Evolutionary conservation across 2,113 vertebrate genomes (phyloP), one percentile per base, ranked within the genome.

Genomic region (Aspiorhynchus laticeps): DNA sequence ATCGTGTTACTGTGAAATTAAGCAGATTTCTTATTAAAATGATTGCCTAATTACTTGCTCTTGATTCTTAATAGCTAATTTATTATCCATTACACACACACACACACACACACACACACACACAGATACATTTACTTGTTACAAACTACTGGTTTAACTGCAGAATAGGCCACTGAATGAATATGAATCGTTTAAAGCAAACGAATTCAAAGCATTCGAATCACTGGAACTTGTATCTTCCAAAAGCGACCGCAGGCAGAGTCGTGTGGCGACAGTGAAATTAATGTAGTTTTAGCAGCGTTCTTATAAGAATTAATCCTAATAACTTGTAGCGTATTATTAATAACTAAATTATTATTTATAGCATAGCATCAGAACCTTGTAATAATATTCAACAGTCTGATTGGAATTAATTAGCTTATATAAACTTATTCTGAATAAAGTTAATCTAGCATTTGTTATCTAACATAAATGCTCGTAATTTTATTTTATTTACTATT

Each of bases 211-310:
- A 33, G 3, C 2, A 33, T 33, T 33, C 33, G 33, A 33, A 33
- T 33, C 33, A 33, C 33, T 33, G 33, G 3, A 33, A 33, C 33
- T 33, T 33, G 41, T 10, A 10, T 43, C 41, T 43, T 67, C 14
- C 28, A 56, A 75, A 10, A 15, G n/a, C 26, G 84, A 46, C 85
- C 67, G 31, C 81, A 65, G 48, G n/a, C 28, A n/a, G 2, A 53
- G 67, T 24, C 1, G 10, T 87, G 67, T 21, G 38, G 8, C 43
- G 59, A 85, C 87, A 86, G 26, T 51, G 69, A 63, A 4, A 28
- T 48, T 33, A 51, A 78, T 12, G 28, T 10, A 5, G 10, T 24
- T 1, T 31, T 28, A 78, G 17, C 48, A 33, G 28, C 51, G 28
- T 79, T 36, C 19, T 79, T 36, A 0, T 21, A 33, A 53, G 4